These are phyloP conservation scores for Cataglyphis rosenhaueri DNA, from an alignment of 2,888 invertebrate genomes.

Conservation along the genomic window DNA sequence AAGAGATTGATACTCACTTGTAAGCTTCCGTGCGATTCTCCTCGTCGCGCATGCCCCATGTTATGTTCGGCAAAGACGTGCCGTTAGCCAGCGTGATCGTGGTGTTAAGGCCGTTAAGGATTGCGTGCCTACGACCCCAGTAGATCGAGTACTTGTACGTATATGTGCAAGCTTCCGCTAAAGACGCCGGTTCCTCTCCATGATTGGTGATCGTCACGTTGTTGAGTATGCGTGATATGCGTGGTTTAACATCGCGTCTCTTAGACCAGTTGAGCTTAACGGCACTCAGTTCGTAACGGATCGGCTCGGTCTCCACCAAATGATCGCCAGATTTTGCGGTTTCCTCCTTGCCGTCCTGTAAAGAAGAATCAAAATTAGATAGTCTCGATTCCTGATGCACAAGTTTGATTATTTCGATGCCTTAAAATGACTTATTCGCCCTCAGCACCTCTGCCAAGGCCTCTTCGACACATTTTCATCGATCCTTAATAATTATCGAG, in stretches of 20 bases:
- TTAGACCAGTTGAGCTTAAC: conserved; percentile 88
- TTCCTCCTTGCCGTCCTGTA: conserved; percentile 77
- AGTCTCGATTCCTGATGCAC: background rate
- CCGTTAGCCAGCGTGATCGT: conserved; percentile 88
- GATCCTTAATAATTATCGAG: too few species aligned
- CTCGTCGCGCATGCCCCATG: conserved; percentile 89
- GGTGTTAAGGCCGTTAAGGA: conserved; percentile 90
- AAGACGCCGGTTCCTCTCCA: conserved; percentile 87
- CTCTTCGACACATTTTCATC: too few species aligned
- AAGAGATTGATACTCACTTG: conserved; percentile 80
- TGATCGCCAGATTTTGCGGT: conserved; percentile 88
- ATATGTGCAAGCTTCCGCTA: conserved; percentile 92
- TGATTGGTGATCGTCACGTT: conserved; percentile 85
- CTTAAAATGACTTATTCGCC: background rate
- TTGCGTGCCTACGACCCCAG: conserved; percentile 93
- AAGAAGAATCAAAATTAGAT: background rate
- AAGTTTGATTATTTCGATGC: background rate
- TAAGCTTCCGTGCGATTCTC: conserved; percentile 87
- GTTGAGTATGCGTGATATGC: conserved; percentile 81
- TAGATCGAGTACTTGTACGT: conserved; percentile 90
- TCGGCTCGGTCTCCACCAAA: conserved; percentile 92
- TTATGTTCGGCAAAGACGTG: conserved; percentile 87
- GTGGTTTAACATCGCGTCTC: conserved; percentile 85
- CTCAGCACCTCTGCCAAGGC: too few species aligned
- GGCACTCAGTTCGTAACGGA: conserved; percentile 90